Evolutionary conservation across 2,797 vertebrate genomes (phyloP).

Genomic region (Pogonophryne albipinna): DNA sequence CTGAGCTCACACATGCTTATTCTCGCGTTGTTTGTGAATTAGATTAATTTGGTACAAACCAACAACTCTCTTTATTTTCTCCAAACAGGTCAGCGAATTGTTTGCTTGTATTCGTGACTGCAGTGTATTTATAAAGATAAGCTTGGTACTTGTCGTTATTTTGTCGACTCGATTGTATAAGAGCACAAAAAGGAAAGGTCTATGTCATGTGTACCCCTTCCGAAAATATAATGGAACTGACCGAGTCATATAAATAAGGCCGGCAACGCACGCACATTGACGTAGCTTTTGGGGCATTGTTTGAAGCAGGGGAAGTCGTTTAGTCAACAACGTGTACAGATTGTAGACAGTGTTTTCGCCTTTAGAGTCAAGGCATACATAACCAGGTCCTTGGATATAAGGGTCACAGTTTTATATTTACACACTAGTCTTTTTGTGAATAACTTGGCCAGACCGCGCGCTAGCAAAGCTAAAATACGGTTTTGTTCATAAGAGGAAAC

Average conservation of each 20-base stretch:
- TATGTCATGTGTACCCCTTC: background rate
- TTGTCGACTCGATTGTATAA: background rate
- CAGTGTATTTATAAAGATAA: background rate
- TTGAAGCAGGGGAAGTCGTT: background rate
- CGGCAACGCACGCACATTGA: slow-evolving; percentile 40
- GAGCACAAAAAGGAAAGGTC: background rate
- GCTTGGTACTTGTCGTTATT: background rate
- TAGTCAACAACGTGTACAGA: slow-evolving; percentile 11
- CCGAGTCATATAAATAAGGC: slow-evolving; percentile 53
- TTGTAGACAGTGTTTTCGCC: slow-evolving; percentile 41
- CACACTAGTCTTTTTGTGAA: slow-evolving; percentile 54
- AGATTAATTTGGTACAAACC: slow-evolving; percentile 36
- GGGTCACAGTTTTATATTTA: slow-evolving; percentile 38
- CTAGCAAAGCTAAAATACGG: slow-evolving; percentile 56
- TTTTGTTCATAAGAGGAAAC: slow-evolving; percentile 42
- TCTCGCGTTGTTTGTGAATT: slow-evolving; percentile 62
- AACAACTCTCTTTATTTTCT: background rate
- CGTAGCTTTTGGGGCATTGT: slow-evolving; percentile 75
- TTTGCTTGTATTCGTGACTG: background rate
- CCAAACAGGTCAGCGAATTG: background rate
- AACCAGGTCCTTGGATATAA: slow-evolving; percentile 15
- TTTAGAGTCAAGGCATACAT: slow-evolving; percentile 31
- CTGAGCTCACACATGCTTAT: background rate
- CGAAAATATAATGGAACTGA: slow-evolving; percentile 56
- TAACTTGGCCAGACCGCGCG: slow-evolving; percentile 58